phyloP scores from a whole-genome alignment of 2,888 invertebrate genomes.

The Aleiodes leptofemur region DNA sequence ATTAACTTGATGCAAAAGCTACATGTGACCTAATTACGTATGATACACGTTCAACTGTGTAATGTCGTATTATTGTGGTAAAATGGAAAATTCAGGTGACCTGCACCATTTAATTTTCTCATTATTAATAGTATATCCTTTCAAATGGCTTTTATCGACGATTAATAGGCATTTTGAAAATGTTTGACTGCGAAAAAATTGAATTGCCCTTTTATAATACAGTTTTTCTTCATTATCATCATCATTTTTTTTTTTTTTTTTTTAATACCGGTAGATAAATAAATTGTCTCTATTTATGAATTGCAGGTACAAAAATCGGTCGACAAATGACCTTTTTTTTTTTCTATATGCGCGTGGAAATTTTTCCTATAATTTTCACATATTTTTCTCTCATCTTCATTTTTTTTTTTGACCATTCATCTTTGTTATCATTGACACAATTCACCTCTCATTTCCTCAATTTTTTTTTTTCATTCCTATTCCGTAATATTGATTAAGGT shows the following conservation, averaged over 20 bases:
- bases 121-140: conserved; percentile 10
- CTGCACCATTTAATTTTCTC: conserved; percentile 42
- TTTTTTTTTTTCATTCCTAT: background rate
- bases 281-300: conserved; percentile 63
- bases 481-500: conserved; percentile 19
- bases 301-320: conserved; percentile 68
- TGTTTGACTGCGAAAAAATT: conserved; percentile 23
- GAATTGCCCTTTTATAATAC: conserved; percentile 40
- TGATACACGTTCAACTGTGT: too few species aligned
- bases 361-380: conserved; percentile 40
- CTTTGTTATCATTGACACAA: conserved; percentile 5
- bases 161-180: conserved; percentile 13
- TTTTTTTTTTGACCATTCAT: background rate
- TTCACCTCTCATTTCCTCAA: background rate
- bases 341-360: conserved; percentile 36
- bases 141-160: conserved; percentile 3
- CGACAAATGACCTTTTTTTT: conserved; percentile 31
- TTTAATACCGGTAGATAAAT: conserved; percentile 65
- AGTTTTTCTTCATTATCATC: conserved; percentile 9
- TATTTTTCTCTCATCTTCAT: conserved; percentile 8
- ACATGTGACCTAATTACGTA: too few species aligned
- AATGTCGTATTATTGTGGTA: background rate
- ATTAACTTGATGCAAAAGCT: too few species aligned
- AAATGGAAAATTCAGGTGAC: conserved; percentile 39
- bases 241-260: background rate